Percentiles rank a stretch among this genome's conserved stretches.
phyloP scores from a whole-genome alignment of 2,888 invertebrate species.

The Pachliopta kotzebuea region DNA sequence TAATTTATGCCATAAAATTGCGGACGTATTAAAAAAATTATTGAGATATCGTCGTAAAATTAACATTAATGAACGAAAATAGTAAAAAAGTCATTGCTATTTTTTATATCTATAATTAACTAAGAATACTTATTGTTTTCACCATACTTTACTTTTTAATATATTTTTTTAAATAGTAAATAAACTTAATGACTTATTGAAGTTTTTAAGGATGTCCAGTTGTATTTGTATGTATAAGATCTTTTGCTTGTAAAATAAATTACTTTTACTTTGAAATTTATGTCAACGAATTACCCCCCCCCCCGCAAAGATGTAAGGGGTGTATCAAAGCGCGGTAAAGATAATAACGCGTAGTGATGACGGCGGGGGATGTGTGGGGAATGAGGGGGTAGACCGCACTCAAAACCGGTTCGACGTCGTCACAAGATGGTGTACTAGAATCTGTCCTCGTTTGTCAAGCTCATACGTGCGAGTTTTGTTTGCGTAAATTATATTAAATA shows the following conservation, averaged over 20 bases:
- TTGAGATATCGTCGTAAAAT: too few relatives aligned
- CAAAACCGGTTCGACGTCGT: constrained; percentile 57
- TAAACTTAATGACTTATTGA: neutral
- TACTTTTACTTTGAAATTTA: constrained; percentile 26
- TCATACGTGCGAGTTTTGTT: constrained; percentile 41
- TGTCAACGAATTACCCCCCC: constrained; percentile 44
- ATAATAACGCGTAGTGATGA: constrained; percentile 38
- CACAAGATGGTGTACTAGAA: constrained; percentile 50
- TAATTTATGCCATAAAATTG: neutral
- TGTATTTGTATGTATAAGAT: constrained; percentile 8
- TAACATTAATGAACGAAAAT: neutral
- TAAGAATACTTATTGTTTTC: too few relatives aligned
- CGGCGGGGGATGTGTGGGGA: constrained; percentile 33
- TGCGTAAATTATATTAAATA: constrained; percentile 18
- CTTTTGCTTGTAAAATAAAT: constrained; percentile 5
- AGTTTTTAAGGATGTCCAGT: neutral
- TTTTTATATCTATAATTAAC: too few relatives aligned
- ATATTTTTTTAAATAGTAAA: neutral
- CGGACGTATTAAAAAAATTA: too few relatives aligned
- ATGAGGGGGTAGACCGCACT: constrained; percentile 35
- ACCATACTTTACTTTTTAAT: too few relatives aligned
- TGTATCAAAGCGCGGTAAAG: constrained; percentile 32
- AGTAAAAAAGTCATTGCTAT: neutral
- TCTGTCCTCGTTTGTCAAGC: constrained; percentile 64
- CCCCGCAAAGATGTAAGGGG: constrained; percentile 48